phyloP scores from a whole-genome alignment of 2,797 vertebrate species.

The Gymnothorax reevesii region DNA sequence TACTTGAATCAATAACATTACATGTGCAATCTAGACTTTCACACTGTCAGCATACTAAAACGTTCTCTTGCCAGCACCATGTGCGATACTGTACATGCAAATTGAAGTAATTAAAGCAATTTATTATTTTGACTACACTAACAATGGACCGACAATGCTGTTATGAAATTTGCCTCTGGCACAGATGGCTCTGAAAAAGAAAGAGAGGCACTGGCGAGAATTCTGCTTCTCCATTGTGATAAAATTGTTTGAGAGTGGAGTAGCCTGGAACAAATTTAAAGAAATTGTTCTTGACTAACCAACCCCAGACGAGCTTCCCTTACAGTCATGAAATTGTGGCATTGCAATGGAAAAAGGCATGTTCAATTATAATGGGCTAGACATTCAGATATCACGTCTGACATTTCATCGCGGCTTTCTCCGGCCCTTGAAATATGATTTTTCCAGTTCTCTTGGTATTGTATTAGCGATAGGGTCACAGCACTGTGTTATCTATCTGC shows the following conservation, averaged over 20 bases:
- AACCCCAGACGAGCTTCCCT: not conserved
- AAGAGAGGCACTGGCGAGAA: not conserved
- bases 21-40: not conserved
- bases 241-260: not conserved
- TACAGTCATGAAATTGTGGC: constrained; percentile 36
- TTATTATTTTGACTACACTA: not conserved
- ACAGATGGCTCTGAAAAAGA: not conserved
- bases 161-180: not conserved
- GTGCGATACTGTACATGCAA: not conserved
- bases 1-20: not conserved
- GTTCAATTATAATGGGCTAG: constrained; percentile 21
- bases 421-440: constrained; percentile 26
- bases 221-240: not conserved
- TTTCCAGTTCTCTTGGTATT: constrained; percentile 8
- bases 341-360: constrained; percentile 38
- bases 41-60: not conserved
- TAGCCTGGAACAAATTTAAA: not conserved
- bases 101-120: not conserved
- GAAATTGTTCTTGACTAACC: not conserved
- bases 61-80: not conserved
- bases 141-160: not conserved
- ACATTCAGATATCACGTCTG: not conserved
- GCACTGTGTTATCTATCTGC: constrained; percentile 18
- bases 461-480: constrained; percentile 28
- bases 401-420: constrained; percentile 32